Evolutionary conservation across 2,113 vertebrate genomes (phyloP).

Genomic region (Microcebus jonahi): DNA sequence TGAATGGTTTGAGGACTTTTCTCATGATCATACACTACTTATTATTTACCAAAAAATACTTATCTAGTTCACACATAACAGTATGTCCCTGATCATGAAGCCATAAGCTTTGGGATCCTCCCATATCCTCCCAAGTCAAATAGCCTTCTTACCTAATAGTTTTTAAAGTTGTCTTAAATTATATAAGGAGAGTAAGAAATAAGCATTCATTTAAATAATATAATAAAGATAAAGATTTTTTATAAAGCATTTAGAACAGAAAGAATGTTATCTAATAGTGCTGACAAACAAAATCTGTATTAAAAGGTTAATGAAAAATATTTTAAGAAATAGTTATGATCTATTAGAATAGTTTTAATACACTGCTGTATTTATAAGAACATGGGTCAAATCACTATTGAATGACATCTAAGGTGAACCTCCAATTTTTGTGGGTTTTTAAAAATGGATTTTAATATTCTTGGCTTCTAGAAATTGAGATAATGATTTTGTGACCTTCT

Average conservation of each 20-base stretch:
- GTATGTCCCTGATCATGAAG: background rate
- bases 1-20: background rate
- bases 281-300: background rate
- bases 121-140: background rate
- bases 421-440: background rate
- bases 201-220: background rate
- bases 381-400: background rate
- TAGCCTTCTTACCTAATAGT: background rate
- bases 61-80: background rate
- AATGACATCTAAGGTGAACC: background rate
- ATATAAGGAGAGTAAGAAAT: background rate
- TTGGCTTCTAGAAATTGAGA: background rate
- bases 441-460: background rate
- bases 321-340: background rate
- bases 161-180: background rate
- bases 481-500: background rate
- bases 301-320: conserved; percentile 2
- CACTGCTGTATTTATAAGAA: background rate
- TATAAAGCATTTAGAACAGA: background rate
- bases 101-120: background rate
- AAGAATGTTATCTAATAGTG: background rate
- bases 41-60: background rate
- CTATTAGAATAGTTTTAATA: background rate
- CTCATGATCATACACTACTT: background rate
- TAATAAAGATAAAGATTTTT: background rate